phyloP scores from a whole-genome alignment of 2,888 invertebrate species.

The Pseudococcus viburni region DNA sequence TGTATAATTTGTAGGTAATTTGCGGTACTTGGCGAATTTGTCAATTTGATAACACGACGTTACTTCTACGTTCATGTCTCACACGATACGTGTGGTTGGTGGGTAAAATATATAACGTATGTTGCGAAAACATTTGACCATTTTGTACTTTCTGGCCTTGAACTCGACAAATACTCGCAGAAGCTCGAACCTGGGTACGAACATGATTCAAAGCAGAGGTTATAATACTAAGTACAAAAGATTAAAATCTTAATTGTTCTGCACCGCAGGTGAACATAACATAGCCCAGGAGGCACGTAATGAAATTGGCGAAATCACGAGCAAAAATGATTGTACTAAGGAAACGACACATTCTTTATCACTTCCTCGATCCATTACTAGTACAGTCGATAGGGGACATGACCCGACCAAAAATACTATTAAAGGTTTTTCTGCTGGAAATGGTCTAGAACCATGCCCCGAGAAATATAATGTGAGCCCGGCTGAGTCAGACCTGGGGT shows the following conservation, averaged over 20 bases:
- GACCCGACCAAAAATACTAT: too few species aligned
- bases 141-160: neutral
- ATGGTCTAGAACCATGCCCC: too few species aligned
- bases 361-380: too few species aligned
- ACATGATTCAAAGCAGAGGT: neutral
- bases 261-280: neutral
- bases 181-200: neutral
- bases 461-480: too few species aligned
- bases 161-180: neutral
- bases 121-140: neutral
- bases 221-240: neutral
- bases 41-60: neutral
- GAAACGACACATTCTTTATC: neutral
- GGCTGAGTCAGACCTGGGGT: too few species aligned
- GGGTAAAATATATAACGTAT: neutral
- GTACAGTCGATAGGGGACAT: too few species aligned
- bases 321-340: neutral
- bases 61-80: neutral
- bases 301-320: neutral
- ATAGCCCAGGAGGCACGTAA: too few species aligned
- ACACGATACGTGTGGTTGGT: neutral
- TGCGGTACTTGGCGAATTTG: conserved; percentile 9
- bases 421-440: too few species aligned
- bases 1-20: conserved; percentile 7
- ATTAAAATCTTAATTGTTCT: neutral